Evolutionary conservation across 2,888 invertebrate species (phyloP).

Genomic region (Lycophotia porphyrea): DNA sequence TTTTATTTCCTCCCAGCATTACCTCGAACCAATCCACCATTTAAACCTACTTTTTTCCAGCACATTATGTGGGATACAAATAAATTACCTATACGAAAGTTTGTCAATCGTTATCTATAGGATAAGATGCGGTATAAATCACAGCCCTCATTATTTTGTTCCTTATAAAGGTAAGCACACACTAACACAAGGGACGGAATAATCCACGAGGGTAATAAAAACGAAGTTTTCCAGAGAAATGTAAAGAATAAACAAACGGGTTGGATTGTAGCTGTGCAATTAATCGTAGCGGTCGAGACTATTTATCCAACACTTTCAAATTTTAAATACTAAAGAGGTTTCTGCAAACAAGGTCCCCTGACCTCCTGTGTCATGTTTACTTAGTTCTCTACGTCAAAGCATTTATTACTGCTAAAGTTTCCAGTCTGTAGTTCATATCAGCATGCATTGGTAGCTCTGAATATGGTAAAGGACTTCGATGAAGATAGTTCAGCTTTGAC

Average conservation of each 20-base stretch:
- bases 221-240: conserved; percentile 12
- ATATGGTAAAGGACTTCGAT: conserved; percentile 4
- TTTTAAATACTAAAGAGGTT: conserved; percentile 45
- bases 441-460: neutral
- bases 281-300: conserved; percentile 29
- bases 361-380: conserved; percentile 30
- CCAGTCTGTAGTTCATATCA: conserved; percentile 13
- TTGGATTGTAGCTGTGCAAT: conserved; percentile 32
- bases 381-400: conserved; percentile 4
- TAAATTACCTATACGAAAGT: conserved; percentile 35
- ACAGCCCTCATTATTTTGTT: conserved; percentile 28
- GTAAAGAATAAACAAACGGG: conserved; percentile 22
- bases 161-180: conserved; percentile 27
- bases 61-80: conserved; percentile 18
- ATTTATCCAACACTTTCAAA: conserved; percentile 49
- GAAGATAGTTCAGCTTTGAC: conserved; percentile 11
- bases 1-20: conserved; percentile 1
- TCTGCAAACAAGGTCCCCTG: conserved; percentile 23
- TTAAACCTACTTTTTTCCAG: conserved; percentile 20
- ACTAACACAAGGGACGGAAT: conserved; percentile 8
- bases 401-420: neutral
- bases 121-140: conserved; percentile 38
- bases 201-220: conserved; percentile 14
- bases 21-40: neutral
- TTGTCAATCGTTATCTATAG: conserved; percentile 25